These are phyloP conservation scores for Halyomorpha halys DNA, from an alignment of 1,140 invertebrate genomes.

Conservation along the genomic window DNA sequence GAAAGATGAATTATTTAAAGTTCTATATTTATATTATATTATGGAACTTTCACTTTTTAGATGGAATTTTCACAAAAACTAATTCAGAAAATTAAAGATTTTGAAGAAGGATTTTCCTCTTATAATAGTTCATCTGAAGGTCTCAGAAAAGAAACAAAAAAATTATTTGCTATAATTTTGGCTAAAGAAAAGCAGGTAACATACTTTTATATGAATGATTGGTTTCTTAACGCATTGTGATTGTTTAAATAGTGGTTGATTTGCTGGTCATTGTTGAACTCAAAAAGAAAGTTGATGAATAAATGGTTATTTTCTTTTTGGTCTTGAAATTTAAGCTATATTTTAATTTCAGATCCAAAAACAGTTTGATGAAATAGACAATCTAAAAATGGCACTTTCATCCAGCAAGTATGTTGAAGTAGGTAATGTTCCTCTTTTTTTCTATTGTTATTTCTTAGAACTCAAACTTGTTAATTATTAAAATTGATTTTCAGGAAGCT, in stretches of 20 bases:
- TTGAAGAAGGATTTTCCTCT: constrained; percentile 2
- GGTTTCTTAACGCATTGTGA: not conserved
- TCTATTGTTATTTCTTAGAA: not conserved
- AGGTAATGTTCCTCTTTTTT: constrained; percentile 3
- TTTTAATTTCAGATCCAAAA: constrained; percentile 8
- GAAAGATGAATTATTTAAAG: not conserved
- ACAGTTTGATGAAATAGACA: constrained; percentile 8
- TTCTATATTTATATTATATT: not conserved
- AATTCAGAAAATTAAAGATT: not conserved
- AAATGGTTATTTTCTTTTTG: too few species aligned
- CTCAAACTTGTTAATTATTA: not conserved
- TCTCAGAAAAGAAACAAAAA: not conserved
- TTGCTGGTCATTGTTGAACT: not conserved
- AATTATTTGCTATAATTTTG: constrained; percentile 1
- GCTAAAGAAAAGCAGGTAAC: constrained; percentile 10
- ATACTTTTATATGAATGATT: not conserved
- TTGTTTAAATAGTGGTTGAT: not conserved
- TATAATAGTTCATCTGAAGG: not conserved
- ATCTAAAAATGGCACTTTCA: constrained; percentile 6
- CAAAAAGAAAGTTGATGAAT: not conserved
- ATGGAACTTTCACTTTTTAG: not conserved
- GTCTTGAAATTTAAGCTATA: not conserved
- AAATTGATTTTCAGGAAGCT: not conserved
- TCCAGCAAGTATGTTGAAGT: not conserved
- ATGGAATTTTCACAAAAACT: not conserved